These are phyloP conservation scores for Cryptocheilus praepositus DNA, from an alignment of 2,888 invertebrate species.

Conservation along the genomic window DNA sequence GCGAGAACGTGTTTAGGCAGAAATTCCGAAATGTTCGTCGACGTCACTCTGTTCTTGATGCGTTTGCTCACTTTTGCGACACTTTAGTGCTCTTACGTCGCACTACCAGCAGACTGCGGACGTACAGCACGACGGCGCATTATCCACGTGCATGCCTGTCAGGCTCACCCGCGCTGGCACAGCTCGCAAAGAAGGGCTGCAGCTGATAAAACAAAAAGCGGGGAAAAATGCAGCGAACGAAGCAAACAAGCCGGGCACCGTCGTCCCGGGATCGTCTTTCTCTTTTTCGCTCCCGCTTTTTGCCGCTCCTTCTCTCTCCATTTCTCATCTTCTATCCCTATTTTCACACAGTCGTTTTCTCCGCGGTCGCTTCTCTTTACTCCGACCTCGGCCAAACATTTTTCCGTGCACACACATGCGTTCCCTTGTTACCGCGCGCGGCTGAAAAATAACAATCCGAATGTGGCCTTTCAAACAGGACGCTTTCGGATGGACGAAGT, in stretches of 20 bases:
- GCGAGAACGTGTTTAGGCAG: too few relatives aligned
- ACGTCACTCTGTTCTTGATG: too few relatives aligned
- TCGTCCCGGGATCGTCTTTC: background rate
- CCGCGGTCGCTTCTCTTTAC: background rate
- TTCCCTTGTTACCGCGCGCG: background rate
- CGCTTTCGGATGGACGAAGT: too few relatives aligned
- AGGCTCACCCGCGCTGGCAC: slow-evolving; percentile 38
- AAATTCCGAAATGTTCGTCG: too few relatives aligned
- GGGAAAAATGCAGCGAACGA: background rate
- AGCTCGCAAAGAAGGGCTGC: slow-evolving; percentile 29
- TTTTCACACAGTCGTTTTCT: background rate
- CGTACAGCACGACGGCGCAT: background rate
- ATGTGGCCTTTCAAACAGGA: background rate
- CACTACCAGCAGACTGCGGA: too few relatives aligned
- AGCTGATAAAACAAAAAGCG: slow-evolving; percentile 43
- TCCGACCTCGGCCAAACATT: background rate
- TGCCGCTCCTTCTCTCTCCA: background rate
- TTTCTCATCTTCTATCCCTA: background rate
- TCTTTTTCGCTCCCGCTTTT: background rate
- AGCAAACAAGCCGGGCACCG: background rate
- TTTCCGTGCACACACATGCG: background rate
- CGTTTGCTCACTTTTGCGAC: too few relatives aligned
- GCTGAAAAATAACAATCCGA: background rate
- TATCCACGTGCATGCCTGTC: slow-evolving; percentile 35
- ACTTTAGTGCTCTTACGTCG: too few relatives aligned